phyloP scores from a whole-genome alignment of 2,113 vertebrate species.

The Gallinago media region DNA sequence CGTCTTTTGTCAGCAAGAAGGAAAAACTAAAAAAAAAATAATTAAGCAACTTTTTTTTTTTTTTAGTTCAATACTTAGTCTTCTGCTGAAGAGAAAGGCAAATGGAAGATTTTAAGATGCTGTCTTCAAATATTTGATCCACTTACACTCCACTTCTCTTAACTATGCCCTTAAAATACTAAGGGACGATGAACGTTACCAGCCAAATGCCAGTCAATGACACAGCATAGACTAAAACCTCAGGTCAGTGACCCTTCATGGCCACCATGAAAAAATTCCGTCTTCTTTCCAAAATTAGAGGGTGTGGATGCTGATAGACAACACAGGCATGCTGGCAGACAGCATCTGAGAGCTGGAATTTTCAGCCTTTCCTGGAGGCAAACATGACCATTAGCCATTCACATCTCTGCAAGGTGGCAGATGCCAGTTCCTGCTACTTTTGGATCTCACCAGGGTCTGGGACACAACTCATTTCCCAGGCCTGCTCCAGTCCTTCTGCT shows the following conservation, averaged over 20 bases:
- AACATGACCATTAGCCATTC: background rate
- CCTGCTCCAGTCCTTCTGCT: background rate
- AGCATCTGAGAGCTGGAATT: background rate
- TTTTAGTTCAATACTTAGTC: background rate
- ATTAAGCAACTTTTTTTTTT: background rate
- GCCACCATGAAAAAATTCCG: background rate
- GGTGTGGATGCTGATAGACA: background rate
- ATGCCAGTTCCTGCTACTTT: background rate
- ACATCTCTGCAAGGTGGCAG: background rate
- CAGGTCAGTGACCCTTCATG: conserved; percentile 18
- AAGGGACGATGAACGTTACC: background rate
- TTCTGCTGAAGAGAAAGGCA: background rate
- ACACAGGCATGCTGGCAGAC: background rate
- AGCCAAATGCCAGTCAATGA: background rate
- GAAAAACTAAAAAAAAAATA: background rate
- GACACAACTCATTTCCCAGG: background rate
- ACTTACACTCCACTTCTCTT: background rate
- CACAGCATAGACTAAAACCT: conserved; percentile 28
- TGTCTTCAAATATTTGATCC: background rate
- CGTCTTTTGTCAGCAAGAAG: background rate
- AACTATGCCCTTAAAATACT: background rate
- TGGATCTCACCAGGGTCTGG: background rate
- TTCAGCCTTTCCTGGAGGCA: background rate
- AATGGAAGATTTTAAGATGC: background rate
- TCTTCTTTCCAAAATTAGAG: conserved; percentile 19